A percentile compares a stretch with the other conserved stretches of the same genome.
These are phyloP conservation scores for Cochlearius cochlearius DNA, from an alignment of 2,113 vertebrate species.

Conservation along the genomic window DNA sequence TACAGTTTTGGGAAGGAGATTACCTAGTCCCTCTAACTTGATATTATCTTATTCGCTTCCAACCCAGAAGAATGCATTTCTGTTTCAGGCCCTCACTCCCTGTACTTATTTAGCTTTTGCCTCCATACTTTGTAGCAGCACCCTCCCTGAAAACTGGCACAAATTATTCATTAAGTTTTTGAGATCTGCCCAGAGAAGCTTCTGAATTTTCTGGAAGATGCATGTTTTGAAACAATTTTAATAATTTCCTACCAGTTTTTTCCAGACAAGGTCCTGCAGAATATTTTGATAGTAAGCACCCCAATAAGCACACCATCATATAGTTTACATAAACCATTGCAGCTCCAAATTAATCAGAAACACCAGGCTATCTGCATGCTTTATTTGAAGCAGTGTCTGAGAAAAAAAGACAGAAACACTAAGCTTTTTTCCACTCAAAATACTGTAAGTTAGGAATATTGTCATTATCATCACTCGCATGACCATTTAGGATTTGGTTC, in stretches of 20 bases:
- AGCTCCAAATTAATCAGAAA: not conserved
- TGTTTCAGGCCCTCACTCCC: not conserved
- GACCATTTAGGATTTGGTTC: not conserved
- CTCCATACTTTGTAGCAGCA: not conserved
- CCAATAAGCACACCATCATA: not conserved
- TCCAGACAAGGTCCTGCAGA: not conserved
- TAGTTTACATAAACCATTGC: not conserved
- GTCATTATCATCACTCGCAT: fast-evolving
- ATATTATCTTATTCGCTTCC: not conserved
- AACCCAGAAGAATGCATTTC: not conserved
- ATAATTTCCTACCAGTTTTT: not conserved
- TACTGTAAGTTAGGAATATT: not conserved
- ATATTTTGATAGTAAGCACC: not conserved
- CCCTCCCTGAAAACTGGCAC: not conserved
- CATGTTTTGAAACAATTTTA: not conserved
- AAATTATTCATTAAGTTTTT: not conserved
- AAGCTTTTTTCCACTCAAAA: not conserved
- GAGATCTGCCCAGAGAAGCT: not conserved
- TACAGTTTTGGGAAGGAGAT: not conserved
- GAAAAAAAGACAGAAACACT: not conserved
- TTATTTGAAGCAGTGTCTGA: not conserved
- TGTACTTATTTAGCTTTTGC: not conserved
- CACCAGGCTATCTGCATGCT: not conserved
- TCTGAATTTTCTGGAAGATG: not conserved
- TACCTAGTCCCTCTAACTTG: not conserved